Evolutionary conservation across 2,113 vertebrate genomes (phyloP).

Genomic region (Callithrix jacchus): DNA sequence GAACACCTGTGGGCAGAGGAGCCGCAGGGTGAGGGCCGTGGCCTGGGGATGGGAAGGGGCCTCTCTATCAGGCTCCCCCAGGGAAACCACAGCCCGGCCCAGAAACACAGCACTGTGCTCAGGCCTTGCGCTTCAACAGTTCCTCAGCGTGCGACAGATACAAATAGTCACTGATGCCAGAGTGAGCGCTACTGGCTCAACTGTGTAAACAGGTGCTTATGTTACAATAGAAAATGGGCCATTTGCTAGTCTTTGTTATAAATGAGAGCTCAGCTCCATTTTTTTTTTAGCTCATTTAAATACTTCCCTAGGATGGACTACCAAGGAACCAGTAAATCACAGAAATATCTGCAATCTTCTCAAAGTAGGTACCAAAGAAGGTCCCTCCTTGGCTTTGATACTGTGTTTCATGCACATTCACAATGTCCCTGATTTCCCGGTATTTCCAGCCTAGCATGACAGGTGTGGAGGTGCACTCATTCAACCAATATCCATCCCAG

Average conservation of each 20-base stretch:
- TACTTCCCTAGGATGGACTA: too few species aligned
- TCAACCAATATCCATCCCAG: not conserved
- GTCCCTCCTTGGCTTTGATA: rapidly evolving
- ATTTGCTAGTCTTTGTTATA: rapidly evolving
- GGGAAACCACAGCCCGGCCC: rapidly evolving
- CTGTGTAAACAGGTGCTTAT: not conserved
- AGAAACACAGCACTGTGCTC: rapidly evolving
- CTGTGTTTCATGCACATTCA: rapidly evolving
- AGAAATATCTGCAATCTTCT: not conserved
- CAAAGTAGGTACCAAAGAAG: rapidly evolving
- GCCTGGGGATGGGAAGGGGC: rapidly evolving
- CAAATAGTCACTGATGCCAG: too few species aligned
- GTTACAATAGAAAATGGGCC: too few species aligned
- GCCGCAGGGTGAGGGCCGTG: not conserved
- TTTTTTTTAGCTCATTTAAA: not conserved
- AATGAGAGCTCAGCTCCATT: rapidly evolving
- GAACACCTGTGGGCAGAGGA: conserved; percentile 89
- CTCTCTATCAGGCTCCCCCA: rapidly evolving
- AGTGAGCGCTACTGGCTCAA: rapidly evolving
- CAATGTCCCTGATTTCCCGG: not conserved
- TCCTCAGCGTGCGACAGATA: not conserved
- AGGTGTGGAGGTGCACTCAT: too few species aligned
- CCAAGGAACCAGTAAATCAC: not conserved
- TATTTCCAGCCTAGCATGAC: not conserved
- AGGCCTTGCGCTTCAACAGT: rapidly evolving